Evolutionary conservation across 2,797 vertebrate species (phyloP).

Genomic region (Adelosebastes latens): DNA sequence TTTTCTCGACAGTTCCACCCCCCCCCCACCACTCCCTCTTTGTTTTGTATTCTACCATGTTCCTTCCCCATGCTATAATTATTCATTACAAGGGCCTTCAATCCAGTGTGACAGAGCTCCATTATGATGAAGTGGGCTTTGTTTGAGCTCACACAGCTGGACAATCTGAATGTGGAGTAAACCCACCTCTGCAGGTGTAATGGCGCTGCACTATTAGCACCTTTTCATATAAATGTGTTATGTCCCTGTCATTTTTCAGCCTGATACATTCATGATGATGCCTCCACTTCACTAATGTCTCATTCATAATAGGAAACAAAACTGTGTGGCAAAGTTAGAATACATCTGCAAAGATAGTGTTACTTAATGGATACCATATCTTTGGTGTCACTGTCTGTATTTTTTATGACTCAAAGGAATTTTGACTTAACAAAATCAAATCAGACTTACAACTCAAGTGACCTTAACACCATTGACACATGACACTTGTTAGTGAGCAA

Average conservation of each 20-base stretch:
- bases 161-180: conserved; percentile 50
- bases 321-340: neutral
- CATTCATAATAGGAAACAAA: neutral
- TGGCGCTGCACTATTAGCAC: conserved; percentile 23
- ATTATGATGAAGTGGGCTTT: conserved; percentile 81
- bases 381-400: neutral
- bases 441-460: neutral
- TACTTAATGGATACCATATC: neutral
- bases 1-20: conserved; percentile 59
- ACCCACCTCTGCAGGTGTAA: conserved; percentile 45
- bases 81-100: conserved; percentile 82
- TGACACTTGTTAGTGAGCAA: conserved; percentile 3
- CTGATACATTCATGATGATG: conserved; percentile 1
- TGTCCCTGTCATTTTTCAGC: conserved; percentile 8
- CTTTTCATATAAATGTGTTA: conserved; percentile 17
- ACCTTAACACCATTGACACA: neutral
- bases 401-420: neutral
- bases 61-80: conserved; percentile 74
- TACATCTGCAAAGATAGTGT: neutral
- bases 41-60: conserved; percentile 72
- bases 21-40: conserved; percentile 5
- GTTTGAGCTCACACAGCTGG: conserved; percentile 75
- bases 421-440: neutral
- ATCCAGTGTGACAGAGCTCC: conserved; percentile 77
- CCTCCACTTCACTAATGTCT: neutral